Evolutionary conservation across 2,888 invertebrate species (phyloP).

Genomic region (Amiota mariae): DNA sequence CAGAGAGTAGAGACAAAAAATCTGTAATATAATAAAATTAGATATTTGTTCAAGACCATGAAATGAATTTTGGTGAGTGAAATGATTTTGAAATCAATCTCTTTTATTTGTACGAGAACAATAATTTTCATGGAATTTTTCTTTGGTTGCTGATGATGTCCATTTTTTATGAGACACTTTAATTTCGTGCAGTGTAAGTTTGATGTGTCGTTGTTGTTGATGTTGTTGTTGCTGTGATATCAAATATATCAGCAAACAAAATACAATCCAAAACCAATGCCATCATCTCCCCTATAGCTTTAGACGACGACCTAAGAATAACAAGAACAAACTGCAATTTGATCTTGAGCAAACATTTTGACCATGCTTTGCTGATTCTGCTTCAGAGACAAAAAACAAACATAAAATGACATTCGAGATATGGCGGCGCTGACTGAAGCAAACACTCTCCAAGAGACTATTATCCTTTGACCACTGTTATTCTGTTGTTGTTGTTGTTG

Average conservation of each 20-base stretch:
- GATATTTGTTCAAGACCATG: too few species aligned
- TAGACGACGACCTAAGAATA: background rate
- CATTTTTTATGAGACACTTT: too few species aligned
- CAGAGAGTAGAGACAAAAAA: too few species aligned
- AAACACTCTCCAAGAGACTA: constrained; percentile 52
- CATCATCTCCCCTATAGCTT: too few species aligned
- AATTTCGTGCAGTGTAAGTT: constrained; percentile 45
- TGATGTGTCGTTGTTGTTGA: constrained; percentile 31
- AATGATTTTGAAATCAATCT: background rate
- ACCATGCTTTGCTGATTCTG: constrained; percentile 32
- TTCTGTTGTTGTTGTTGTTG: background rate
- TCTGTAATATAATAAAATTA: too few species aligned
- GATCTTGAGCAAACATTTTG: constrained; percentile 63
- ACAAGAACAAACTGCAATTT: constrained; percentile 51
- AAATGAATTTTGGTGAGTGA: too few species aligned
- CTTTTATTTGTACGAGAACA: background rate
- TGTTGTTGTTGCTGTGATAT: too few species aligned
- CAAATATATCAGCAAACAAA: constrained; percentile 57
- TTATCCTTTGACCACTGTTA: constrained; percentile 67
- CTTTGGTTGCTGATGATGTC: too few species aligned
- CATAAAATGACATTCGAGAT: constrained; percentile 1
- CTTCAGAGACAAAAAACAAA: constrained; percentile 54
- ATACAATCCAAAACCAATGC: constrained; percentile 31
- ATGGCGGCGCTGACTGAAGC: constrained; percentile 27
- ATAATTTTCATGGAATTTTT: too few species aligned